Evolutionary conservation across 2,113 vertebrate species (phyloP), one percentile per base, ranked within the genome.

Genomic region (Fulica atra): DNA sequence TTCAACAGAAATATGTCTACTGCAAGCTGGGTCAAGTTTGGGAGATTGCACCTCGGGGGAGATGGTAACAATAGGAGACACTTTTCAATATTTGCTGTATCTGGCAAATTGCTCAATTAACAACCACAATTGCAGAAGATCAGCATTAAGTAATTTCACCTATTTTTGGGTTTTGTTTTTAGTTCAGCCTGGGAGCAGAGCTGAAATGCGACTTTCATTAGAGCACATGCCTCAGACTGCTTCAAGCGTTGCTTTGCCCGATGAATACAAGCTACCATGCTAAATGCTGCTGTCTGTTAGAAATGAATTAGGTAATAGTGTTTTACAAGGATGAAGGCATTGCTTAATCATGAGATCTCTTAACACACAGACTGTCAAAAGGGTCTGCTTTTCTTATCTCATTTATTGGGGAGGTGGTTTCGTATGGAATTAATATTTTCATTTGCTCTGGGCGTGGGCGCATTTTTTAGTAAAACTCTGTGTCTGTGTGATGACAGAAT

Each of bases 401-500:
- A 89, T 93, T 97, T 5, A 1, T 42, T 61, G 71, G 68, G 54
- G 46, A 76, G 57, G 54, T 1, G 5, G 42, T 80, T 95, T 89
- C 25, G 3, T 60, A 7, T 87, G 87, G 79, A 96, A 96, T 88
- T 95, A 96, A 95, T 97, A 93, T 93, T 96, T 96, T 91, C 40
- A 50, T 93, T 88, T 81, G 46, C 54, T 90, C 31, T 84, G 85
- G 66, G 83, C 85, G 54, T 48, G n/a, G 84, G 35, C 90, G 90
- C 72, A 88, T 78, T 85, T 93, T 89, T 96, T 95, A 23, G 7
- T 68, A 92, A 93, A 93, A 93, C 46, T 71, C 76, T 90, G 57
- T 96, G 96, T 96, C 92, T 97, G 66, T 91, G 91, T 92, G 89
- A 96, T 90, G 97, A 96, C 66, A 97, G 97, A 88, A 95, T 97